Percentiles rank a stretch among this genome's conserved stretches.
These are phyloP conservation scores for Cheilosia soror DNA, from an alignment of 2,888 invertebrate species.

Conservation along the genomic window DNA sequence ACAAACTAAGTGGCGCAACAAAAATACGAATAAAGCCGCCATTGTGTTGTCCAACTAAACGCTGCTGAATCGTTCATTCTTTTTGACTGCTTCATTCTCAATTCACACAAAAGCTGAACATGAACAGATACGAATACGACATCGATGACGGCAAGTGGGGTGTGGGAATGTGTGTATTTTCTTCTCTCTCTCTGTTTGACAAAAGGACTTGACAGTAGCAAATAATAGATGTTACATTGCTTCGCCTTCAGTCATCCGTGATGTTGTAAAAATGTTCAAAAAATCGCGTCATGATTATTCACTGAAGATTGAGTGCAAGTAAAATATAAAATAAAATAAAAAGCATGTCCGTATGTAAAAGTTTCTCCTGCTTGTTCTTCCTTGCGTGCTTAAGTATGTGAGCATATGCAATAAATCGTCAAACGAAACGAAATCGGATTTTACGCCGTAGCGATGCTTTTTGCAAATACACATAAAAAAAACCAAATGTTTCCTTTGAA, in stretches of 20 bases:
- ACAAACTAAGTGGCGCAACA: conserved; percentile 17
- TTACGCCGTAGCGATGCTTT: conserved; percentile 67
- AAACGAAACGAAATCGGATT: conserved; percentile 75
- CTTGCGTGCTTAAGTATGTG: conserved; percentile 59
- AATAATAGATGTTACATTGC: conserved; percentile 56
- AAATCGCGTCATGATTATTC: conserved; percentile 72
- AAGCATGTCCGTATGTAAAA: conserved; percentile 9
- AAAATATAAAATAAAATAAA: conserved; percentile 21
- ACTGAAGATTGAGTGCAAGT: conserved; percentile 54
- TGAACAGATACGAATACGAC: neutral
- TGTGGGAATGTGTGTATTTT: neutral
- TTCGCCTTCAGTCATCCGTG: conserved; percentile 39
- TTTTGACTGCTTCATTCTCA: conserved; percentile 24
- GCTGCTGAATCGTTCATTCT: conserved; percentile 32
- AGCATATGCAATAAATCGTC: conserved; percentile 75
- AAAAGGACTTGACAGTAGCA: conserved; percentile 61
- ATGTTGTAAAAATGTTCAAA: conserved; percentile 60
- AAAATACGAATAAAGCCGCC: conserved; percentile 2
- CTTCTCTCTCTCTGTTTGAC: conserved; percentile 11
- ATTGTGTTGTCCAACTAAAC: conserved; percentile 39
- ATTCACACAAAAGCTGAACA: conserved; percentile 34
- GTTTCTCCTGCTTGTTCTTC: conserved; percentile 13
- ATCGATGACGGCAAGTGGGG: neutral
- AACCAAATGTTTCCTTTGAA: conserved; percentile 39
- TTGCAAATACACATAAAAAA: conserved; percentile 53